Percentiles rank a stretch among this genome's conserved stretches.
Evolutionary conservation across 2,888 invertebrate species (phyloP).

Genomic region (Napeogenes inachia): DNA sequence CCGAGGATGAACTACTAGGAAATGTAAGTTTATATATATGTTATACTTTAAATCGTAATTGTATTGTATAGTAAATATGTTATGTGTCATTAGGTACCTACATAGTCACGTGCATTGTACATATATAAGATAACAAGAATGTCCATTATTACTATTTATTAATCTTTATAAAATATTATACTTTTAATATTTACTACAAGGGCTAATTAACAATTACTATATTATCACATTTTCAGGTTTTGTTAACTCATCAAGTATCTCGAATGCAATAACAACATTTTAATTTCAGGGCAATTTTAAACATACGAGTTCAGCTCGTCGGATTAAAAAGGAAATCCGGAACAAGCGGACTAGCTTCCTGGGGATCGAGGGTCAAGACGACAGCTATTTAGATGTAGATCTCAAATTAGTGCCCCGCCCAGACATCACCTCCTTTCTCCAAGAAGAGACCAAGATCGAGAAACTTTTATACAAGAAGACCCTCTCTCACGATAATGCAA

Average conservation of each 20-base stretch:
- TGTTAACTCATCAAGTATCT: no score
- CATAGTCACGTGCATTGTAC: neutral
- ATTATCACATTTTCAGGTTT: no score
- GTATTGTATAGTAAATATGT: neutral
- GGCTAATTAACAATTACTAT: neutral
- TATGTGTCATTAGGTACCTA: neutral
- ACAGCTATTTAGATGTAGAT: conserved; percentile 83
- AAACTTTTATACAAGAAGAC: conserved; percentile 86
- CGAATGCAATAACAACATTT: neutral
- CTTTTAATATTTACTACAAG: no score
- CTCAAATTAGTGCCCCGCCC: conserved; percentile 84
- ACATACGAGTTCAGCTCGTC: conserved; percentile 87
- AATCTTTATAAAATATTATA: no score
- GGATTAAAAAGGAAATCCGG: conserved; percentile 90
- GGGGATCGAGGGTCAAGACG: conserved; percentile 87
- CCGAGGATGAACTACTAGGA: conserved; percentile 65
- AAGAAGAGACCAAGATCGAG: conserved; percentile 86
- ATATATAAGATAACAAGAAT: no score
- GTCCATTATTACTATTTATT: no score
- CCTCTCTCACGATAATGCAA: conserved; percentile 82
- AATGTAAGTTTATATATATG: conserved; percentile 53
- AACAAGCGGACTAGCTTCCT: conserved; percentile 91
- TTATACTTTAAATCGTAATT: neutral
- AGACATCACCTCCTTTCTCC: conserved; percentile 87
- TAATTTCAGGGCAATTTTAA: conserved; percentile 78